These are phyloP conservation scores for Netelia inedita DNA, from an alignment of 2,888 invertebrate species.

Conservation along the genomic window DNA sequence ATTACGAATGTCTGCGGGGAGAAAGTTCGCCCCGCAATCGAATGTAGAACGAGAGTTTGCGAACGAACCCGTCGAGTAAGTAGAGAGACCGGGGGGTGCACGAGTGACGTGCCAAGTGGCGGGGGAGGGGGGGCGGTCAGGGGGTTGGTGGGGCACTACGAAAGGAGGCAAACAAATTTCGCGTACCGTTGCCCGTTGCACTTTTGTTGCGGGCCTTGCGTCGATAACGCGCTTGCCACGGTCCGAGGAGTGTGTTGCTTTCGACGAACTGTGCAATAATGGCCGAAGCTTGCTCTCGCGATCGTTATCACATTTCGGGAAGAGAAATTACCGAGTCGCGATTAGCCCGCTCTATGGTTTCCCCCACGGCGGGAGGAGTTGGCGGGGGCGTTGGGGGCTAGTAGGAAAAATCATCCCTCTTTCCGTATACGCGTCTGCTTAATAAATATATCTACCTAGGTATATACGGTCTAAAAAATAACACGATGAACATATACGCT, in stretches of 20 bases:
- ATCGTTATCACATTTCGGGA: conserved; percentile 64
- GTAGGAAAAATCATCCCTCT: conserved; percentile 34
- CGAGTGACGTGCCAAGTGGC: neutral
- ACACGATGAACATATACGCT: neutral
- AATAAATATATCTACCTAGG: no score
- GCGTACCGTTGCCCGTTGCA: neutral
- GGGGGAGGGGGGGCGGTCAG: neutral
- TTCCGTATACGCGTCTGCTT: conserved; percentile 3
- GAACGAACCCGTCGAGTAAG: neutral
- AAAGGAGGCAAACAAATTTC: neutral
- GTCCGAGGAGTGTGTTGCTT: conserved; percentile 7
- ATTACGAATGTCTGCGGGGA: conserved; percentile 30
- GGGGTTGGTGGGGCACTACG: no score
- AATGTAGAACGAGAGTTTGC: neutral
- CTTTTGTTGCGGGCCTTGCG: conserved; percentile 3
- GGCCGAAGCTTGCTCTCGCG: conserved; percentile 30
- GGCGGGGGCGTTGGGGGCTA: conserved; percentile 5
- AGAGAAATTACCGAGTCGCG: conserved; percentile 57
- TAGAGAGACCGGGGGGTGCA: neutral
- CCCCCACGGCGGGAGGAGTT: neutral
- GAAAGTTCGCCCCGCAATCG: neutral
- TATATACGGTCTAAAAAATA: no score
- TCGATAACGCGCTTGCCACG: conserved; percentile 25
- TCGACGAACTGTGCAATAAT: conserved; percentile 40
- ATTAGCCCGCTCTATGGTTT: conserved; percentile 50